phyloP scores from a whole-genome alignment of 2,113 vertebrate genomes.

The Anser cygnoides region DNA sequence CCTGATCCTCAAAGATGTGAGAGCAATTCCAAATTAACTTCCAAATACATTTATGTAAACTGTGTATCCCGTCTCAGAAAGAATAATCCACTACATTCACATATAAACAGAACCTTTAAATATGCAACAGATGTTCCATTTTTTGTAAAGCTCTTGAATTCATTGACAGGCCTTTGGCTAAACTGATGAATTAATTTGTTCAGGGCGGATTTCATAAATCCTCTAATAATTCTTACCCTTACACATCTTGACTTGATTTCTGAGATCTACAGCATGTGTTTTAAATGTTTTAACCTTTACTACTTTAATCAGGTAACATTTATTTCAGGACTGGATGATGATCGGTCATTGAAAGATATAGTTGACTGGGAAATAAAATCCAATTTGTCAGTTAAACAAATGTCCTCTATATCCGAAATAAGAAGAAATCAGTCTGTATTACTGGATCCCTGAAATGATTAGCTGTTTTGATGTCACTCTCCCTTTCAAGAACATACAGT shows the following conservation, averaged over 20 bases:
- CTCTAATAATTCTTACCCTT: constrained; percentile 81
- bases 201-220: constrained; percentile 77
- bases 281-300: constrained; percentile 82
- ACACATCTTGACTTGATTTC: constrained; percentile 83
- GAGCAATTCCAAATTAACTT: constrained; percentile 68
- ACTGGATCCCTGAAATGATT: constrained; percentile 30
- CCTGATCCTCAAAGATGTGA: constrained; percentile 40
- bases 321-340: constrained; percentile 76
- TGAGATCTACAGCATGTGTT: constrained; percentile 77
- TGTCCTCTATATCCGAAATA: constrained; percentile 36
- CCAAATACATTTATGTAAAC: constrained; percentile 64
- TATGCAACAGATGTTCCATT: constrained; percentile 80
- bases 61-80: constrained; percentile 51
- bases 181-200: constrained; percentile 84
- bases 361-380: constrained; percentile 70
- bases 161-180: constrained; percentile 79
- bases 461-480: constrained; percentile 31
- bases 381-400: constrained; percentile 73
- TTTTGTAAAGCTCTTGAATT: constrained; percentile 77
- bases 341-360: constrained; percentile 75
- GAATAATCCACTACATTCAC: constrained; percentile 67
- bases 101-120: constrained; percentile 76
- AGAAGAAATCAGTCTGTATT: constrained; percentile 51
- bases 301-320: constrained; percentile 81
- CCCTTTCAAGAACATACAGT: background rate